Conservation (phyloP, 2,113 vertebrate species). For the Thymallus thymallus region DNA sequence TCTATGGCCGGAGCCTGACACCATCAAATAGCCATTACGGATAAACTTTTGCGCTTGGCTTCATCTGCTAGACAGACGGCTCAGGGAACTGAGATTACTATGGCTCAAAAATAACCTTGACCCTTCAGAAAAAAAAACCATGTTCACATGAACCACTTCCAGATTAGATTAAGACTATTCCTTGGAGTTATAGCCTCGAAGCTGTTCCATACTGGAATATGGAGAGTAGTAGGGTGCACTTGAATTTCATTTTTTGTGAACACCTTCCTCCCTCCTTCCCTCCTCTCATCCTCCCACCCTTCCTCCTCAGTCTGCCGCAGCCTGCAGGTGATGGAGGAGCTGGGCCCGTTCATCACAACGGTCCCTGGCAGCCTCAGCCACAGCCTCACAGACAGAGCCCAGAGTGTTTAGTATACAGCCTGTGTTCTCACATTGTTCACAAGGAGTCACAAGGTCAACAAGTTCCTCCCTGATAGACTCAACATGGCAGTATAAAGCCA, state of each 20-base stretch:
- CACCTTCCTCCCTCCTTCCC: no score
- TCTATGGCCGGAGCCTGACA: no score
- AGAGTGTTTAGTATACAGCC: no score
- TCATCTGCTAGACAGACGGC: no score
- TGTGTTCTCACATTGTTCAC: no score
- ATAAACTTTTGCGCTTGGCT: neutral
- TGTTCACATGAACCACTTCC: conserved; percentile 11
- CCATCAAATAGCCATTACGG: neutral
- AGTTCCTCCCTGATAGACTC: conserved; percentile 55
- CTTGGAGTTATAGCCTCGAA: no score
- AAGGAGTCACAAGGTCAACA: conserved; percentile 59
- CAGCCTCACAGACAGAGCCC: neutral
- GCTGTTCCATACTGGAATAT: no score
- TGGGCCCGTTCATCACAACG: neutral
- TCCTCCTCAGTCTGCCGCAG: neutral
- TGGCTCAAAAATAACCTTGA: neutral
- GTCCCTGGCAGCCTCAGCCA: neutral
- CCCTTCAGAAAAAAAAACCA: neutral
- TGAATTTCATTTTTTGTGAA: no score
- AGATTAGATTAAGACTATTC: no score
- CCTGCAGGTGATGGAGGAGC: neutral
- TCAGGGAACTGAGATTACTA: neutral
- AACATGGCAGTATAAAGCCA: conserved; percentile 17
- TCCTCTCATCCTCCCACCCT: no score
- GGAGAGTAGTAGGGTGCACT: no score